Conservation (phyloP, 2,113 vertebrate species). For the Ibidorhyncha struthersii region DNA sequence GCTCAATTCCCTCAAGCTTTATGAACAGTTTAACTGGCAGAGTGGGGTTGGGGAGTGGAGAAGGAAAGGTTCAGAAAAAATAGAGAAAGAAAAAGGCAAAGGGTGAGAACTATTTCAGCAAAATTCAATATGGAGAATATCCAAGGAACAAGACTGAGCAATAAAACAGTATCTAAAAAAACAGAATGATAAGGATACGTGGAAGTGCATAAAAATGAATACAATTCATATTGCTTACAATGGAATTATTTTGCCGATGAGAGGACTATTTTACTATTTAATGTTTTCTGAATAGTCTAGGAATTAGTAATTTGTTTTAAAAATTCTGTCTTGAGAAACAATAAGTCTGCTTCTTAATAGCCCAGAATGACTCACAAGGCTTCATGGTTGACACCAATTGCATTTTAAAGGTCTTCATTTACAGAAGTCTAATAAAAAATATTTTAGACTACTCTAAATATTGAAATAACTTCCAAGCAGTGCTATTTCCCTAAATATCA, state of each 20-base stretch:
- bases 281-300: background rate
- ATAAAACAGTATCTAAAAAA: background rate
- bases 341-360: conserved; percentile 50
- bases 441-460: background rate
- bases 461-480: conserved; percentile 16
- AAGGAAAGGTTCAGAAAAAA: background rate
- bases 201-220: background rate
- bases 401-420: conserved; percentile 39
- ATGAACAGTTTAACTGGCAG: background rate
- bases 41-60: background rate
- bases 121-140: background rate
- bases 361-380: conserved; percentile 40
- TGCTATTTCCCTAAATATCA: conserved; percentile 59
- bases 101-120: background rate
- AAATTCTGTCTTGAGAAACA: background rate
- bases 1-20: background rate
- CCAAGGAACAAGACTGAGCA: background rate
- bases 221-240: background rate
- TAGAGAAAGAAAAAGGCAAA: background rate
- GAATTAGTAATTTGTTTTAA: background rate
- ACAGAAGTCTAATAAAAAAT: conserved; percentile 22
- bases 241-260: background rate
- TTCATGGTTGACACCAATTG: conserved; percentile 3
- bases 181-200: background rate
- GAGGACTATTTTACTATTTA: background rate